phyloP scores from a whole-genome alignment of 2,113 vertebrate genomes.

The zebrafish (Danio rerio) region GRCz12tu NC_133195.1:4009001-4009500 shows the following conservation, averaged over 20 bases:
- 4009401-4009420: slow-evolving; percentile 10
- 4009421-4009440: background rate
- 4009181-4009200: too few relatives aligned
- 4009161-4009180: too few relatives aligned
- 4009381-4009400: background rate
- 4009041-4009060: too few relatives aligned
- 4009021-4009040: too few relatives aligned
- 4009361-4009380: background rate
- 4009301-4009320: background rate
- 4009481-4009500: background rate
- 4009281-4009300: background rate
- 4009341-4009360: background rate
- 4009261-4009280: background rate
- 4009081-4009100: too few relatives aligned
- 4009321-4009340: slow-evolving; percentile 4
- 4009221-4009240: too few relatives aligned
- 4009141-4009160: too few relatives aligned
- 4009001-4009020: too few relatives aligned
- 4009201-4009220: too few relatives aligned
- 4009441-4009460: slow-evolving; percentile 17
- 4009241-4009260: background rate
- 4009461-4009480: background rate
- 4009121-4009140: too few relatives aligned
- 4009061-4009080: too few relatives aligned
- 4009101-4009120: too few relatives aligned